Evolutionary conservation across 2,113 vertebrate genomes (phyloP), one percentile per base, ranked within the genome.

Genomic region (Entomyzon cyanotis): DNA sequence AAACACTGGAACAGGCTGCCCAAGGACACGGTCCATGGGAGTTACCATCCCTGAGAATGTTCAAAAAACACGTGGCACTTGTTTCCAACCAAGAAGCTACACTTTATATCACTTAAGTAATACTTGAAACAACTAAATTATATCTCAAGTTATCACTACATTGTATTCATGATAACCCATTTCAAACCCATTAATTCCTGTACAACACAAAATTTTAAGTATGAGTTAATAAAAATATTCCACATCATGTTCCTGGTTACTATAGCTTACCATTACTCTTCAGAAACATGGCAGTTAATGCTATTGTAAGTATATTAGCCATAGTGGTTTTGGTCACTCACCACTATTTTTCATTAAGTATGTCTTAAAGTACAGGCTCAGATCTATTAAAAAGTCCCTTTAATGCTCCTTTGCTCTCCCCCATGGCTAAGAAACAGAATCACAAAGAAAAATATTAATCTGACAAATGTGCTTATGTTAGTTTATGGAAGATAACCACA

Each of bases 171-270:
- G 62, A 94, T 82, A 96, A 94, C 64, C 23, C 8, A 56, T 90
- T 95, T 87, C 70, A 89, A 97, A 92, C 47, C 92, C 90, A 96
- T 37, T 87, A 69, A 92, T 76, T 96, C 84, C 75, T 83, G 82
- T 84, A 94, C 49, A 93, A 93, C 56, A 95, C 56, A 84, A 35
- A 95, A 93, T 93, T 75, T 81, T 39, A 95, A 91, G 67, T 85
- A 97, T 44, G 67, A 93, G 96, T 96, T 81, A 94, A 60, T 30
- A 94, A 96, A 94, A 83, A 60, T 60, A 90, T 85, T 77, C 80
- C 70, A 89, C 75, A 95, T 93, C 83, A 71, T 67, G 71, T 79
- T 96, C 89, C 65, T 93, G 70, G 95, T 94, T 95, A 95, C 92
- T 94, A 41, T 31, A 91, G 64, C 80, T 97, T 93, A 84, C 78